A percentile compares a stretch with the other conserved stretches of the same genome.
Evolutionary conservation across 2,888 invertebrate genomes (phyloP).

Genomic region (Drosophila imparisetae): DNA sequence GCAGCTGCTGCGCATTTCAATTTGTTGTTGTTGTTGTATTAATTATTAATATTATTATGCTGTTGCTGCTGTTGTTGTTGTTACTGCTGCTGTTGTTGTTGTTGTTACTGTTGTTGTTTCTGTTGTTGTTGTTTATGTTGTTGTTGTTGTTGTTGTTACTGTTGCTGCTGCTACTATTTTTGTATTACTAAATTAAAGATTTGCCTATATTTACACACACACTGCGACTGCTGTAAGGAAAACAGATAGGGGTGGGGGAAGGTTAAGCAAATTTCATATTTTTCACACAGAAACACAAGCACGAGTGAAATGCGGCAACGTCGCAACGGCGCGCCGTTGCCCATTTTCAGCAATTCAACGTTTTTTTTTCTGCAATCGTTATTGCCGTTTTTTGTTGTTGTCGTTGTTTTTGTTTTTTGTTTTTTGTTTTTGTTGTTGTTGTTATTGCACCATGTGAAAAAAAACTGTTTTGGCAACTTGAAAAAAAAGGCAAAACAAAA

Average conservation of each 20-base stretch:
- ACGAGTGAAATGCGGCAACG: slow-evolving; percentile 42
- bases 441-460: slow-evolving; percentile 30
- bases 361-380: neutral
- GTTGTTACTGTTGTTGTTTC: slow-evolving; percentile 18
- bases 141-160: slow-evolving; percentile 20
- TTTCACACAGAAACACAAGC: slow-evolving; percentile 3
- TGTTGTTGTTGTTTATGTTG: slow-evolving; percentile 13
- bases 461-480: slow-evolving; percentile 28
- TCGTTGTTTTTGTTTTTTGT: neutral
- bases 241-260: slow-evolving; percentile 4
- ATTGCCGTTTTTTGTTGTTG: neutral
- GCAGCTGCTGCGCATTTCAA: slow-evolving; percentile 35
- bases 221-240: slow-evolving; percentile 38
- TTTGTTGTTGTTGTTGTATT: slow-evolving; percentile 22
- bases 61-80: neutral
- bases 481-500: slow-evolving; percentile 34
- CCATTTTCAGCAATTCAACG: slow-evolving; percentile 23
- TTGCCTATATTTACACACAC: slow-evolving; percentile 58
- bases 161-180: slow-evolving; percentile 3
- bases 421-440: slow-evolving; percentile 4
- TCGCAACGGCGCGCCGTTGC: slow-evolving; percentile 36
- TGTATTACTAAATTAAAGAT: slow-evolving; percentile 40
- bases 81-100: neutral
- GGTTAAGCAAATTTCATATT: neutral
- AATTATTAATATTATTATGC: slow-evolving; percentile 7